phyloP scores from a whole-genome alignment of 2,888 invertebrate genomes.

The Drosophila melanosoma region DNA sequence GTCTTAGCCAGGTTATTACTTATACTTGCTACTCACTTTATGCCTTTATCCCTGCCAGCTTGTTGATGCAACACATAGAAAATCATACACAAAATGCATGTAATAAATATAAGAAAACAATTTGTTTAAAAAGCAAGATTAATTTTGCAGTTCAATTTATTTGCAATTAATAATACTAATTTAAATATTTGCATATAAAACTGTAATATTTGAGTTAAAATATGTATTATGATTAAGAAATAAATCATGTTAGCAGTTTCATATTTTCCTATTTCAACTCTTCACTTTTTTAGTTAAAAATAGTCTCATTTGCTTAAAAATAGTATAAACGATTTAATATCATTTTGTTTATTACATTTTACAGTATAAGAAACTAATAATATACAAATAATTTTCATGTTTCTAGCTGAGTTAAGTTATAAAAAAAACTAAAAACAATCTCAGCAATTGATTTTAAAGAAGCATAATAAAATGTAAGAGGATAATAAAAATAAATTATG shows the following conservation, averaged over 20 bases:
- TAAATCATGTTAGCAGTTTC: no score
- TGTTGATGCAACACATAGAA: constrained; percentile 6
- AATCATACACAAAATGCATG: neutral
- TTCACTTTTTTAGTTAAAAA: neutral
- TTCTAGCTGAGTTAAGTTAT: neutral
- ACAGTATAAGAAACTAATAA: no score
- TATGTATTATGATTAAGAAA: no score
- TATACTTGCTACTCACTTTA: neutral
- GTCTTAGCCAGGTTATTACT: constrained; percentile 1
- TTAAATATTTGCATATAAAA: no score
- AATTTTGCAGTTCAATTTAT: neutral
- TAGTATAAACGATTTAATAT: neutral
- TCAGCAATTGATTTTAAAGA: neutral
- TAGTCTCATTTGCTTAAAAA: neutral
- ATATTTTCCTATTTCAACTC: neutral
- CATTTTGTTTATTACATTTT: neutral
- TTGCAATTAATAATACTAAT: neutral
- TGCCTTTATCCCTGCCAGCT: neutral
- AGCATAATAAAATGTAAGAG: neutral
- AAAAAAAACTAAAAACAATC: neutral
- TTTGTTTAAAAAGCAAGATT: neutral
- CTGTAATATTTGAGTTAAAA: neutral
- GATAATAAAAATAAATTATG: neutral
- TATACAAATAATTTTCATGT: no score
- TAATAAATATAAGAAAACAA: neutral